Evolutionary conservation across 2,113 vertebrate genomes (phyloP).

Genomic region (Cervus canadensis): DNA sequence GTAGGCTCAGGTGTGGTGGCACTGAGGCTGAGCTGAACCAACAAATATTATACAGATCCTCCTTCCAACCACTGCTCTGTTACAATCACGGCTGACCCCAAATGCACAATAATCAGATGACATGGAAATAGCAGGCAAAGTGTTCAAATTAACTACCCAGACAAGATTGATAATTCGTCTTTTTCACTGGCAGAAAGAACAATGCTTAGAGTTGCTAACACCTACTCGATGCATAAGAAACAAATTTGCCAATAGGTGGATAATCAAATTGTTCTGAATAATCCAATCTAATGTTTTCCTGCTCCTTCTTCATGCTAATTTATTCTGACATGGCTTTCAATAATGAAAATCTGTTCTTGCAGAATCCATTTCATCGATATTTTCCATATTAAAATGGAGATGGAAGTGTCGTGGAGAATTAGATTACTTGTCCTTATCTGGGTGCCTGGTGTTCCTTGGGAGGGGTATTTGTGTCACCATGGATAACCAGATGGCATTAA

Average conservation of each 20-base stretch:
- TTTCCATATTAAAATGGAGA: conserved; percentile 70
- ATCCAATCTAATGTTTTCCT: conserved; percentile 56
- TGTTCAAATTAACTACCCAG: not conserved
- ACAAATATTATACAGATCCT: not conserved
- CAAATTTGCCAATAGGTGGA: conserved; percentile 21
- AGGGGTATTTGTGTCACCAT: not conserved
- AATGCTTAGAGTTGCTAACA: conserved; percentile 10
- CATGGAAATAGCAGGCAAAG: not conserved
- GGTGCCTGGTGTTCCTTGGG: not conserved
- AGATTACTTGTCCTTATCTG: conserved; percentile 48
- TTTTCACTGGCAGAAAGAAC: conserved; percentile 11
- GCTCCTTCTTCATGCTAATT: conserved; percentile 71
- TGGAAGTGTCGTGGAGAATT: conserved; percentile 62
- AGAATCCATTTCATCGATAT: conserved; percentile 67
- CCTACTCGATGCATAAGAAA: conserved; percentile 43
- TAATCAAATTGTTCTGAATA: conserved; percentile 68
- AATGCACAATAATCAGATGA: not conserved
- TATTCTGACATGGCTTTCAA: conserved; percentile 71
- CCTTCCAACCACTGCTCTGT: not conserved
- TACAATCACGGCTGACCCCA: not conserved
- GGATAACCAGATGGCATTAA: conserved; percentile 52
- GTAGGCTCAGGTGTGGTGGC: not conserved
- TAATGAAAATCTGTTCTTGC: conserved; percentile 72
- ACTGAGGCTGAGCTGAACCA: not conserved
- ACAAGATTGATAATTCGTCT: not conserved